Percentiles rank a stretch among this genome's conserved stretches.
phyloP scores from a whole-genome alignment of 2,797 vertebrate species.

The Diplodus puntazzo region DNA sequence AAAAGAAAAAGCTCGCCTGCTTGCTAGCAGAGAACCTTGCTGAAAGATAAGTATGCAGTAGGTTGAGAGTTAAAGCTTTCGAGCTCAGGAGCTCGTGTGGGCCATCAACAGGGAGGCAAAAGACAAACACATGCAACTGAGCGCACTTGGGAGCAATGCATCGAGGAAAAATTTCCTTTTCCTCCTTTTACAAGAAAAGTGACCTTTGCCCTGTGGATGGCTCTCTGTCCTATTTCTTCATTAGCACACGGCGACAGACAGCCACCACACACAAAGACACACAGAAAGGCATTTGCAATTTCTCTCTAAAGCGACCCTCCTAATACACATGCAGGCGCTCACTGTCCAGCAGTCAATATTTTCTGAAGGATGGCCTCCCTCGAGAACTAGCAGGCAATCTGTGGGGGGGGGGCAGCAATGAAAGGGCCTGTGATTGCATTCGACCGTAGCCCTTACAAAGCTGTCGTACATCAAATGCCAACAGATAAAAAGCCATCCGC shows the following conservation, averaged over 20 bases:
- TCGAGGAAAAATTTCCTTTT: slow-evolving; percentile 70
- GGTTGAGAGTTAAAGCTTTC: slow-evolving; percentile 12
- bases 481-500: slow-evolving; percentile 85
- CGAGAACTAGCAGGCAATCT: slow-evolving; percentile 83
- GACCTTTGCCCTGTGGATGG: slow-evolving; percentile 69
- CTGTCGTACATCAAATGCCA: slow-evolving; percentile 88
- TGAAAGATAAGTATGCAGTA: slow-evolving; percentile 34
- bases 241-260: slow-evolving; percentile 64
- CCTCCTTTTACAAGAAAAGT: slow-evolving; percentile 63
- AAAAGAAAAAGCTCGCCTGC: slow-evolving; percentile 7
- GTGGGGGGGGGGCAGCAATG: slow-evolving; percentile 75
- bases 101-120: slow-evolving; percentile 40
- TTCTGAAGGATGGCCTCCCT: slow-evolving; percentile 85
- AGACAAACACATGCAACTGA: slow-evolving; percentile 24
- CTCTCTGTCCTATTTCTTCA: slow-evolving; percentile 69
- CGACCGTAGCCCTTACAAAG: slow-evolving; percentile 84
- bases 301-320: slow-evolving; percentile 58
- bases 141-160: slow-evolving; percentile 49
- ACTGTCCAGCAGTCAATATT: slow-evolving; percentile 86
- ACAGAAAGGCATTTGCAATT: slow-evolving; percentile 72
- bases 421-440: slow-evolving; percentile 88
- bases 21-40: slow-evolving; percentile 2
- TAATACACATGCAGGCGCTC: slow-evolving; percentile 71
- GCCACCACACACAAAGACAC: slow-evolving; percentile 43
- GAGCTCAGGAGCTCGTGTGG: slow-evolving; percentile 19